Evolutionary conservation across 2,113 vertebrate species (phyloP).

Genomic region (Burhinus bistriatus): DNA sequence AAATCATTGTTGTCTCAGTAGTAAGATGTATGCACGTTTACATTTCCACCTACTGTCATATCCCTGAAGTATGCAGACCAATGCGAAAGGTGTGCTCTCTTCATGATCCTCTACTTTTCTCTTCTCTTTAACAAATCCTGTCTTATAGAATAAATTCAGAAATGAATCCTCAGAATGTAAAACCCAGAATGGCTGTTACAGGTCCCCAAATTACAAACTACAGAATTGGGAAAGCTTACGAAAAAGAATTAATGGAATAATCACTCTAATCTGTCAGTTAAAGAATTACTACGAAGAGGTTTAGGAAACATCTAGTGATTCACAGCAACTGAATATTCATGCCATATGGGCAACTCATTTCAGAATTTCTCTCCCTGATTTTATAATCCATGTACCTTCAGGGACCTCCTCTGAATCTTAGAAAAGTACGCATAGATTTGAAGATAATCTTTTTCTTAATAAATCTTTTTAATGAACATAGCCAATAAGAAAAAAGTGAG

Average conservation of each 20-base stretch:
- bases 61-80: not conserved
- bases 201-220: not conserved
- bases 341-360: not conserved
- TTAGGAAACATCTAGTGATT: not conserved
- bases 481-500: not conserved
- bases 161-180: not conserved
- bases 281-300: not conserved
- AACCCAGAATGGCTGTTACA: not conserved
- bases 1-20: not conserved
- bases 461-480: not conserved
- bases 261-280: not conserved
- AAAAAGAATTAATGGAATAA: conserved; percentile 32
- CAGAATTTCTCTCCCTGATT: not conserved
- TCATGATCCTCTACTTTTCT: not conserved
- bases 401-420: not conserved
- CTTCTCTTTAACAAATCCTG: not conserved
- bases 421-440: not conserved
- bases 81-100: not conserved
- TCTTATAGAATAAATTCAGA: not conserved
- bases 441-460: conserved; percentile 29
- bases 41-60: not conserved
- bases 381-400: not conserved
- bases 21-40: not conserved
- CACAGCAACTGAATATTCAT: not conserved
- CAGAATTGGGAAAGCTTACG: not conserved